A percentile compares a stretch with the other conserved stretches of the same genome.
These are phyloP conservation scores for Parotocinclus haroldoi DNA, from an alignment of 2,797 vertebrate species.

Conservation along the genomic window DNA sequence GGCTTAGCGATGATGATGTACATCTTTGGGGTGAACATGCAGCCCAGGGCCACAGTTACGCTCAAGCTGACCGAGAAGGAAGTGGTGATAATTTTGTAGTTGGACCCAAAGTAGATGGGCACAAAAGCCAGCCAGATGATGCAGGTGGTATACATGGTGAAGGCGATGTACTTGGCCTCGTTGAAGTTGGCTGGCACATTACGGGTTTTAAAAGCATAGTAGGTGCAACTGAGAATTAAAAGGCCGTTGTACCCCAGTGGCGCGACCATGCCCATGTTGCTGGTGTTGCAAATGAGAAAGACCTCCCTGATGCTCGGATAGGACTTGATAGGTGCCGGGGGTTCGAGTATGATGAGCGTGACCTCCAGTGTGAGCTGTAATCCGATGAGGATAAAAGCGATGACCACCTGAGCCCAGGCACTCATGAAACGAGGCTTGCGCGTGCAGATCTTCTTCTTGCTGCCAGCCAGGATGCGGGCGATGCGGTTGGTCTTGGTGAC, in stretches of 20 bases:
- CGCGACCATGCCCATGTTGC: constrained; percentile 91
- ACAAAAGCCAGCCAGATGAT: constrained; percentile 99
- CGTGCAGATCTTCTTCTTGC: constrained; percentile 99
- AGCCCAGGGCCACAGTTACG: constrained; percentile 92
- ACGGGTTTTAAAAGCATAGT: constrained; percentile 98
- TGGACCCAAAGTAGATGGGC: constrained; percentile 98
- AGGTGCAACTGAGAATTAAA: constrained; percentile 97
- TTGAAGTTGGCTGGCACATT: constrained; percentile 98
- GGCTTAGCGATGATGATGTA: constrained; percentile 98
- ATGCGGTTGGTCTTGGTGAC: constrained; percentile 97
- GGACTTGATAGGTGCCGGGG: constrained; percentile 88
- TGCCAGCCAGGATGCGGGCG: constrained; percentile 94
- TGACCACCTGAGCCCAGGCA: constrained; percentile 93
- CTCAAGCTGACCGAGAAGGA: constrained; percentile 97
- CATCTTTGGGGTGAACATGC: constrained; percentile 98
- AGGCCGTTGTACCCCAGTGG: constrained; percentile 95
- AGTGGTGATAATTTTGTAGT: constrained; percentile 99
- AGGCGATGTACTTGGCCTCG: constrained; percentile 98
- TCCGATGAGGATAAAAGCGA: constrained; percentile 89
- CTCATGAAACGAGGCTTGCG: constrained; percentile 97
- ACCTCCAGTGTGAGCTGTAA: constrained; percentile 89
- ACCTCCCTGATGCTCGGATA: constrained; percentile 96
- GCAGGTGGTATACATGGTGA: constrained; percentile 99
- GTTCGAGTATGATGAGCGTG: constrained; percentile 91
- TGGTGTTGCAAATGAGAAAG: constrained; percentile 97